Evolutionary conservation across 1,140 invertebrate genomes (phyloP), one percentile per base, ranked within the genome.

Genomic region (Solen grandis): DNA sequence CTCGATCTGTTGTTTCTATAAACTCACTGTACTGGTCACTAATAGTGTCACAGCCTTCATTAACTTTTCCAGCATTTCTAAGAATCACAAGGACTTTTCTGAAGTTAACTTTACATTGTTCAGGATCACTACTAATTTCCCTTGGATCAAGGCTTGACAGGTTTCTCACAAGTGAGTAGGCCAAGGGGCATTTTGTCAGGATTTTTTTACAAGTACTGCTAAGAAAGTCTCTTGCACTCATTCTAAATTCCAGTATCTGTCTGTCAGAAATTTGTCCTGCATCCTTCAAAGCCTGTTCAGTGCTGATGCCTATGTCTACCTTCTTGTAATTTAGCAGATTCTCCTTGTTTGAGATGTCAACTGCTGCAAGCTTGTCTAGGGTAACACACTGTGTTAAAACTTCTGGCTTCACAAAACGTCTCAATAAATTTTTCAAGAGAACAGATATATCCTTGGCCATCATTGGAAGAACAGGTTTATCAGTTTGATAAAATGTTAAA

Each of bases 401-500:
- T 50, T 50, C 46, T 50, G 46, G 46, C n/a, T 50, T 50, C n/a
- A 50, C n/a, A 50, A 50, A 50, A 10, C 46, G 46, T n/a, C 46
- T 50, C n/a, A 50, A 50, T n/a, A 50, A 50, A n/a, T n/a, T 50
- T n/a, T 50, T 50, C 10, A 50, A n/a, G n/a, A 50, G 46, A 2
- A 16, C 16, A 16, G 25, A 22, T 8, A 85, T 25, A 25, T 84
- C 73, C 33, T 46, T 10, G 19, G 16, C 19, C n/a, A 85, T 5
- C 35, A 77, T 78, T 16, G 72, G 69, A 0, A 81, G 8, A 25
- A 85, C 33, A n/a, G 84, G 78, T 25, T 22, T 27, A 36, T 81
- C 59, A 5, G 59, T 57, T 60, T 81, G 79, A 62, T 68, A 86
- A 10, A 14, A n/a, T 19, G 33, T 46, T 5, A 85, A 55, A 59